These are phyloP conservation scores for Ammodramus savannarum DNA, from an alignment of 2,113 vertebrate genomes.

Conservation along the genomic window DNA sequence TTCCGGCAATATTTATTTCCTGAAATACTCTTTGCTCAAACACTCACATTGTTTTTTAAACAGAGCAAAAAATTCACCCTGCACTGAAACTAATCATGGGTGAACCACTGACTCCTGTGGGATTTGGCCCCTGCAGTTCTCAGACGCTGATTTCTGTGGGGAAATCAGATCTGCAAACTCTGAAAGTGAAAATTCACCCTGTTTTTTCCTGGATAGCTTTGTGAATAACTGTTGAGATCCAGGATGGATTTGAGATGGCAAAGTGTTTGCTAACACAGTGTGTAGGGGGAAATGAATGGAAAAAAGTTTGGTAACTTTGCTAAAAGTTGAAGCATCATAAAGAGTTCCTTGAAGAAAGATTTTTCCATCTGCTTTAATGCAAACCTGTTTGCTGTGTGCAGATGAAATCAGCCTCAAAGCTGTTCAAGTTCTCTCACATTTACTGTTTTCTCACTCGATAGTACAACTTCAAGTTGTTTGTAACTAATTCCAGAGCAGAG, in stretches of 20 bases:
- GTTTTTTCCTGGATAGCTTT: not conserved
- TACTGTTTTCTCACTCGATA: rapidly evolving
- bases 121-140: not conserved
- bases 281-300: not conserved
- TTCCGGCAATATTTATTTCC: not conserved
- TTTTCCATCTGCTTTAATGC: not conserved
- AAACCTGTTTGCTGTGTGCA: not conserved
- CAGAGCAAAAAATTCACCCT: not conserved
- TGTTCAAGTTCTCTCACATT: not conserved
- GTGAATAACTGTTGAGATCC: not conserved
- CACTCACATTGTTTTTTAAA: not conserved
- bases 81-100: not conserved
- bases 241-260: not conserved
- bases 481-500: not conserved
- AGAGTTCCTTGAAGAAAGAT: not conserved
- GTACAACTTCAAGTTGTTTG: not conserved
- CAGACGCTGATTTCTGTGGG: not conserved
- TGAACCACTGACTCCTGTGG: not conserved
- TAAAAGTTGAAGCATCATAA: not conserved
- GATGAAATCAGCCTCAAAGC: not conserved
- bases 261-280: rapidly evolving
- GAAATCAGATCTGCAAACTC: not conserved
- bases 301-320: not conserved
- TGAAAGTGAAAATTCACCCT: not conserved
- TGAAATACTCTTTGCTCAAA: not conserved